Conservation (phyloP, 2,888 invertebrate species). For the Sinodicranocentrus sp. region DNA sequence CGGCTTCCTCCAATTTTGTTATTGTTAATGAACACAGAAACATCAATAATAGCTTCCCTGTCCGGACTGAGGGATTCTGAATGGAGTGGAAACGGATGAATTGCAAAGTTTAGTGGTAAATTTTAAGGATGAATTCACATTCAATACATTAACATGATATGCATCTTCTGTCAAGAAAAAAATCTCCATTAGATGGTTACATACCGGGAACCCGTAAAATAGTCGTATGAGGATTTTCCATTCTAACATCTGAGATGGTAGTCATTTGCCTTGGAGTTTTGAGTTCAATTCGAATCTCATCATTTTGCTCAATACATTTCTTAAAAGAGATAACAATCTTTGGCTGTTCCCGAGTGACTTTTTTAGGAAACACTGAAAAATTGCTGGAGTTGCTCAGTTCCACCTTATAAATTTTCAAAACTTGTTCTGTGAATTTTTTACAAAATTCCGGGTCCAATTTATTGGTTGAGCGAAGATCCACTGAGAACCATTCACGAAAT, state of each 20-base stretch:
- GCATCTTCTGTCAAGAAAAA: background rate
- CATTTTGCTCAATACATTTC: conserved; percentile 67
- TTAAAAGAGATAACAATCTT: conserved; percentile 74
- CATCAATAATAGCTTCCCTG: conserved; percentile 72
- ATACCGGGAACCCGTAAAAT: conserved; percentile 74
- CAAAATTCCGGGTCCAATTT: conserved; percentile 75
- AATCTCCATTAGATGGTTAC: background rate
- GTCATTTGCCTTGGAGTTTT: conserved; percentile 64
- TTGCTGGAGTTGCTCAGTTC: conserved; percentile 72
- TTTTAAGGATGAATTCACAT: conserved; percentile 4
- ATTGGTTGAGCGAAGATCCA: conserved; percentile 73
- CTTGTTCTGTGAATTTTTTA: conserved; percentile 75
- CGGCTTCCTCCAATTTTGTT: conserved; percentile 74
- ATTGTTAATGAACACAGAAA: conserved; percentile 69
- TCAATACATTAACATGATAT: background rate
- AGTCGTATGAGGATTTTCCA: conserved; percentile 73
- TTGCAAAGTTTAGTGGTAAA: conserved; percentile 9
- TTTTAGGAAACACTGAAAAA: conserved; percentile 76
- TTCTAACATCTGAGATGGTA: conserved; percentile 47
- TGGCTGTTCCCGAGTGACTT: conserved; percentile 74
- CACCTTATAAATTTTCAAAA: conserved; percentile 74
- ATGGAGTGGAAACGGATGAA: too few species aligned
- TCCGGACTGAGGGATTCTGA: conserved; percentile 71
- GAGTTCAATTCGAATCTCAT: conserved; percentile 70
- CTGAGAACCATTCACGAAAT: conserved; percentile 74